Base-by-base conservation (phyloP, 2,888 invertebrate genomes). In the Drosophila colorata region DNA sequence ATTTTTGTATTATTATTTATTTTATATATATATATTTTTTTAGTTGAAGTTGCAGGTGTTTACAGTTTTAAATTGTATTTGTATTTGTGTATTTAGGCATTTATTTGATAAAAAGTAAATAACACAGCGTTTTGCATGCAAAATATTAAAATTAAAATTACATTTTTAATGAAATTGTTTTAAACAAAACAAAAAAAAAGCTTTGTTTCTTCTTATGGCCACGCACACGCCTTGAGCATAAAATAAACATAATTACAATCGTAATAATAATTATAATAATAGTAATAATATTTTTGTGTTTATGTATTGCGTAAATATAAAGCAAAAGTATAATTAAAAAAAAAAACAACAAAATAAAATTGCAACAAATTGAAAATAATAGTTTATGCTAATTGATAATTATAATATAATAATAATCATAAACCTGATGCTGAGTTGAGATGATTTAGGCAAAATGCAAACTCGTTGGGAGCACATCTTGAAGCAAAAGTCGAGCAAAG, bases 41-140 rank as follows among this genome's bases (percentile, higher is more conserved):
- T 49, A 46, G 28, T 28, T 28, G 28, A 28, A 28, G 28, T 28
- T 28, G 28, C 9, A 28, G 28, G 8, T 28, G 28, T 64, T 51
- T 58, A 56, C 14, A 18, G 18, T 9, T 44, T 52, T 58, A 44
- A 52, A 47, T 47, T 40, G 35, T 61, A 46, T 35, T 25, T 63
- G 33, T 40, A 51, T 51, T 53, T 61, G 52, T 49, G 43, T 63
- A 72, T 63, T 74, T 63, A 71, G 78, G 81, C 71, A 71, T 80
- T 69, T 72, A 66, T 80, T 82, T 70, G 76, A 60, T 84, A 87
- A 78, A 87, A 81, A 84, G 64, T 87, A 87, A 81, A 87, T 83
- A 83, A 87, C 82, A 87, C 82, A 82, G 82, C 85, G 85, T 78
- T 71, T 74, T 65, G 60, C 67, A 83, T 77, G 82, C 76, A 81